These are phyloP conservation scores for Heloderma charlesbogerti DNA, from an alignment of 2,113 vertebrate genomes.

Conservation along the genomic window DNA sequence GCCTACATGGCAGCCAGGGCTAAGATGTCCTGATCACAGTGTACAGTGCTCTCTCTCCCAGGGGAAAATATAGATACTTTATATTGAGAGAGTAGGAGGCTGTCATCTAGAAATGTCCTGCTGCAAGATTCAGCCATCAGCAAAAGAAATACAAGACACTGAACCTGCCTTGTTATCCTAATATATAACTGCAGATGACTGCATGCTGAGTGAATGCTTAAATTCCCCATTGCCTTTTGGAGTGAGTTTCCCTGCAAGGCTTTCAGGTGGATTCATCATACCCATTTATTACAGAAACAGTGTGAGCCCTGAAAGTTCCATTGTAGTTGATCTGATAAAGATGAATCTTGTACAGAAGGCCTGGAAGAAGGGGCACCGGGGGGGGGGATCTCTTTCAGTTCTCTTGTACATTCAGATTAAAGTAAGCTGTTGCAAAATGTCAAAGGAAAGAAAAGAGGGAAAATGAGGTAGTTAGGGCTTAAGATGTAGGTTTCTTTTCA, in stretches of 20 bases:
- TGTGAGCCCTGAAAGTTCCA: slow-evolving; percentile 39
- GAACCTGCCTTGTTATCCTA: slow-evolving; percentile 17
- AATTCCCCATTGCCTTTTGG: slow-evolving; percentile 46
- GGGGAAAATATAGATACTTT: not conserved
- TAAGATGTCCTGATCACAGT: not conserved
- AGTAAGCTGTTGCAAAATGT: slow-evolving; percentile 49
- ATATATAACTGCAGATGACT: slow-evolving; percentile 30
- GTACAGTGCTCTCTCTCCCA: not conserved
- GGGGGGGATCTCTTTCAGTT: slow-evolving; percentile 44
- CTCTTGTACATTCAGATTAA: slow-evolving; percentile 56
- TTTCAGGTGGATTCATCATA: slow-evolving; percentile 50
- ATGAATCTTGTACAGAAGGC: slow-evolving; percentile 34
- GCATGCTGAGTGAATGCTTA: slow-evolving; percentile 48
- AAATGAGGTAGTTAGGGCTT: slow-evolving; percentile 47
- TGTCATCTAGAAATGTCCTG: not conserved
- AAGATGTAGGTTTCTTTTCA: slow-evolving; percentile 49
- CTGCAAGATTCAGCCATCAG: not conserved
- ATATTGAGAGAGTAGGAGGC: not conserved
- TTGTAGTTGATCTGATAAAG: slow-evolving; percentile 45
- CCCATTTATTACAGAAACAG: slow-evolving; percentile 57
- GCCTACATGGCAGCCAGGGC: not conserved
- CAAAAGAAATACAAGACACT: not conserved
- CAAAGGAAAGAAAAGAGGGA: slow-evolving; percentile 55
- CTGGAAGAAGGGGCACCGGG: not conserved
- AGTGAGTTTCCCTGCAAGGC: slow-evolving; percentile 35